Conservation (phyloP, 1,140 invertebrate genomes). For the Lepidurus packardi region DNA sequence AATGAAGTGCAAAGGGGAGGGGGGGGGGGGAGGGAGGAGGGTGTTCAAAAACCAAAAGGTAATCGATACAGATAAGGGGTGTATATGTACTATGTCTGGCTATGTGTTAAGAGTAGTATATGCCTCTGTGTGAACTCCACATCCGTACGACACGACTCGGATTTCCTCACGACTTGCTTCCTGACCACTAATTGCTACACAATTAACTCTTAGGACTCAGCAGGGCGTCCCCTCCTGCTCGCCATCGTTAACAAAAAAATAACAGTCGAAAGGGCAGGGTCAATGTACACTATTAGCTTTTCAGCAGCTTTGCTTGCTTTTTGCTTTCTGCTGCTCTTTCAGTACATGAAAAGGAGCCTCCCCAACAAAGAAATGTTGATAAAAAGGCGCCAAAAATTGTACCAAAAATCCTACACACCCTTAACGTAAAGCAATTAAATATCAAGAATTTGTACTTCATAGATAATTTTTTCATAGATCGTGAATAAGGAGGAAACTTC, state of each 20-base stretch:
- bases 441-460: too few relatives aligned
- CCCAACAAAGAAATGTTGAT: too few relatives aligned
- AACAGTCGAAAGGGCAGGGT: not conserved
- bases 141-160: slow-evolving; percentile 1
- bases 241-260: not conserved
- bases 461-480: too few relatives aligned
- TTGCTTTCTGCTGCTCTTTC: not conserved
- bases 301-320: not conserved
- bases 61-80: slow-evolving; percentile 7
- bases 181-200: slow-evolving; percentile 21
- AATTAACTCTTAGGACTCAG: slow-evolving; percentile 3
- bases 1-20: slow-evolving; percentile 1
- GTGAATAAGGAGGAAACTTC: too few relatives aligned
- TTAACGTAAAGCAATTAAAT: too few relatives aligned
- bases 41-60: slow-evolving; percentile 27
- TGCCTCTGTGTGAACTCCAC: slow-evolving; percentile 24
- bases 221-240: not conserved
- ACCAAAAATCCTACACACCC: too few relatives aligned
- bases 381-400: too few relatives aligned
- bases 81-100: not conserved
- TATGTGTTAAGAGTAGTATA: slow-evolving; percentile 25
- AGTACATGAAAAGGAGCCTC: not conserved
- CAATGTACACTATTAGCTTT: slow-evolving; percentile 19
- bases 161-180: slow-evolving; percentile 15
- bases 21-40: not conserved